Base-by-base conservation (phyloP, 2,888 invertebrate genomes). In the Ferdinandea cuprea region DNA sequence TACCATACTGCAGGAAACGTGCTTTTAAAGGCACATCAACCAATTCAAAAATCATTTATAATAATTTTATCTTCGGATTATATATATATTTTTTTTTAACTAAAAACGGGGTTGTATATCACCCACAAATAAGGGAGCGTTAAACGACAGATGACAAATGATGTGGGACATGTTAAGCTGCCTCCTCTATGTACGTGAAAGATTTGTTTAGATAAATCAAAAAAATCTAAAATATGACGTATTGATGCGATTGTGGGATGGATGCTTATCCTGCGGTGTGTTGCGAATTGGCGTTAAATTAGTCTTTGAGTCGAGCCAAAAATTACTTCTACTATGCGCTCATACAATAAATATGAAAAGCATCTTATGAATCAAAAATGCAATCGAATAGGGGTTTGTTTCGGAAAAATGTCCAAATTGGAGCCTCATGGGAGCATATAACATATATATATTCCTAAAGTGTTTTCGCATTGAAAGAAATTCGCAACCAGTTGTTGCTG, bases 31-130 rank as follows among this genome's bases (percentile, higher is more conserved):
- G 63, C 13, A 72, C 66, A 78, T 83, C 78, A 83, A 78, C 30
- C 78, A 73, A 83, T 83, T 83, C 78, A 72, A 83, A 83, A 84
- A 84, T 84, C 84, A 84, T 84, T 84, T 84, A 73, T 84, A 73
- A 84, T 79, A 79, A 79, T 84, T 79, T 84, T 84, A 79, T 79
- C 84, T 73, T 73, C 68, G 48, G 66, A 83, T 83, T 83, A 72
- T 81, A 32, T 50, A n/a, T n/a, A n/a, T n/a, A n/a, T 19, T 61
- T 71, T 48, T 46, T 28, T 68, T 32, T 25, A 8, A 11, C 8
- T 32, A 11, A n/a, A 11, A 32, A 56, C 28, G 71, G 71, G 59
- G 30, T 15, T n/a, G 8, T 25, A 28, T 7, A 35, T 40, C 46
- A 48, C 17, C 35, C 46, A 11, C 30, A n/a, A n/a, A 8, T 28